phyloP scores from a whole-genome alignment of 23 tunicate species.

The Oikopleura albicans region DNA sequence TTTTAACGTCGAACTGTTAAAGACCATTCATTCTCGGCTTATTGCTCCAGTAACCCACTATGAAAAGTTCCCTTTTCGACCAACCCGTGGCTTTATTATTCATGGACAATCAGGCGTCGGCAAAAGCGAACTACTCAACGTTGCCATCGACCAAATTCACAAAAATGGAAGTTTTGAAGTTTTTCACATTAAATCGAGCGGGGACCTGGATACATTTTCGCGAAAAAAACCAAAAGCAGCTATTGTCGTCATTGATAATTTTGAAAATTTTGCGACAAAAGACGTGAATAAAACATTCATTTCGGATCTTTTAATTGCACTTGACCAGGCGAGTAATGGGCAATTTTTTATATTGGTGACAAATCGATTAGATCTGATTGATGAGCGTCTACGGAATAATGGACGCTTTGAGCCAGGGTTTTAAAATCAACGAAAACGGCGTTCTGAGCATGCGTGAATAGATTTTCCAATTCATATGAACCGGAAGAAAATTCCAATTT shows the following conservation, averaged over 20 bases:
- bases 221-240: not conserved
- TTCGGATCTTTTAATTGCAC: not conserved
- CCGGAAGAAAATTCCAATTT: no score
- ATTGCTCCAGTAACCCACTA: not conserved
- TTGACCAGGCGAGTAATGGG: not conserved
- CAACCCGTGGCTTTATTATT: not conserved
- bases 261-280: not conserved
- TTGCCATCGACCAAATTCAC: not conserved
- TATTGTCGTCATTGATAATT: not conserved
- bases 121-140: not conserved
- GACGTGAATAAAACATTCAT: not conserved
- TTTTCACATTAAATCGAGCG: not conserved
- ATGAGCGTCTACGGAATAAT: not conserved
- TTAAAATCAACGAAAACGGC: no score
- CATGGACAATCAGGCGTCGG: constrained; percentile 15
- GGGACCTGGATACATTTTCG: not conserved
- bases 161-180: not conserved
- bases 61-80: not conserved
- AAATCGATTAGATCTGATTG: not conserved
- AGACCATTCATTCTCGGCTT: not conserved
- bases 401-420: not conserved
- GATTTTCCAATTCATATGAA: no score
- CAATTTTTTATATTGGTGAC: not conserved
- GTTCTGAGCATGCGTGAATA: no score
- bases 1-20: not conserved